Evolutionary conservation across 2,797 vertebrate species (phyloP), one percentile per base, ranked within the genome.

Genomic region (Uromys caudimaculatus): DNA sequence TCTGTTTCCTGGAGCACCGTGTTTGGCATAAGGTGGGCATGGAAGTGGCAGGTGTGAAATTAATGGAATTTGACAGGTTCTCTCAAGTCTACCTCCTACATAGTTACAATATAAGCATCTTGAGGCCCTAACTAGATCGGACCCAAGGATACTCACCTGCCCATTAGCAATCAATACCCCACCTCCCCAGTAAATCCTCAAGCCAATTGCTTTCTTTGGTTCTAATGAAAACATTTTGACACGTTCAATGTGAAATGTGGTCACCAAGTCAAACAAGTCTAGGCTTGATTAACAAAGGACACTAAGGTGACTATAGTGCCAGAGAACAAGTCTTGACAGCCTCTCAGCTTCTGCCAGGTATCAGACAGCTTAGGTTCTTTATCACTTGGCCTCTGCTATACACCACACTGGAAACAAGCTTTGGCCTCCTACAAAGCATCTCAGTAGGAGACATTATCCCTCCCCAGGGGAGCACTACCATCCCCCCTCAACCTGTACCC

Each of bases 211-310:
- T 67, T 93, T 67, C 50, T 27, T 32, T 12, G 2, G 38, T 21
- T 82, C 12, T 81, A 89, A 83, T 32, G 50, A 90, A 85, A 92
- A 14, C 50, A 64, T 44, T 93, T 71, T 90, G 38, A 79, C 16
- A 44, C 88, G 27, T n/a, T 29, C 6, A 3, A 5, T 4, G 35
- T 69, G 85, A 92, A 58, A 52, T 17, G 9, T 60, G 24, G 44
- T 77, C 38, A 17, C 23, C 0, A 16, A 64, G 11, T 19, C 81
- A 38, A 60, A 89, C 91, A 98, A 58, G 77, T 44, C 97, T 83
- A 38, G 93, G 88, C 97, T 88, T 98, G 96, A 97, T 44, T 77
- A 94, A 96, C 87, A 94, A 23, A 78, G 44, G 82, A 86, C 96
- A 91, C 27, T 6, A 12, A 75, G 35, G 64, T 87, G 78, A 27